Base-by-base conservation (phyloP, 30 jellyfish, hydroid and myxozoan species). In the Clytia hemisphaerica region DNA sequence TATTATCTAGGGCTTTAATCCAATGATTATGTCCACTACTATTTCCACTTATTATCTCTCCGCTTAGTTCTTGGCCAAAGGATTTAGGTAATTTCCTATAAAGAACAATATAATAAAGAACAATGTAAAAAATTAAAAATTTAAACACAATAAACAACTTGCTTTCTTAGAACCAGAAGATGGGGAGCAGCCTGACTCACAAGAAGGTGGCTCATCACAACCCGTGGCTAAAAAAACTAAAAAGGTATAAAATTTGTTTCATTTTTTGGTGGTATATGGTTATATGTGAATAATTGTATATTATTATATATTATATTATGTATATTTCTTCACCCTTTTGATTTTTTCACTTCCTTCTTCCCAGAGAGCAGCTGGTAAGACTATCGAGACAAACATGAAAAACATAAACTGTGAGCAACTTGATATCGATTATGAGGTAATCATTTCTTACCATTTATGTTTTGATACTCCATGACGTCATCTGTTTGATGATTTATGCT, bases 401-500 rank as follows among this genome's bases (percentile, higher is more conserved):
- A 42, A 82, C 28, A 42, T 86, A 12, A 86, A 86, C 73, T 78
- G 94, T 38, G 96, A 86, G 18, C 59, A 71, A 32, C 73, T 71
- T 72, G 96, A 86, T 26, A 37, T 78, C 45, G 92, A 91, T 22
- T 86, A 78, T 55, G 96, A 86, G 94, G 96, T 78, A 67, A 58
- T 3, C 10, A 5, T 21, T 1, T 29, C 29, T 63, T 31, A 0
- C 29, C 29, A 18, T 58, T 58, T 58, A 6, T 37, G 7, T 58
- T 30, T 21, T 53, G 22, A 18, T 53, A 12, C 14, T 42, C 19
- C 54, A 42, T 16, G 19, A 42, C 54, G 16, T 4, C 16, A 40
- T 16, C 16, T 40, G 16, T 40, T 40, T 40, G 16, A 7, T 40
- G 10, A 40, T 40, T 7, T 7, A n/a, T n/a, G n/a, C n/a, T n/a